Evolutionary conservation across 2,113 vertebrate genomes (phyloP).

Genomic region (Cryptoleucopteryx plumbea): DNA sequence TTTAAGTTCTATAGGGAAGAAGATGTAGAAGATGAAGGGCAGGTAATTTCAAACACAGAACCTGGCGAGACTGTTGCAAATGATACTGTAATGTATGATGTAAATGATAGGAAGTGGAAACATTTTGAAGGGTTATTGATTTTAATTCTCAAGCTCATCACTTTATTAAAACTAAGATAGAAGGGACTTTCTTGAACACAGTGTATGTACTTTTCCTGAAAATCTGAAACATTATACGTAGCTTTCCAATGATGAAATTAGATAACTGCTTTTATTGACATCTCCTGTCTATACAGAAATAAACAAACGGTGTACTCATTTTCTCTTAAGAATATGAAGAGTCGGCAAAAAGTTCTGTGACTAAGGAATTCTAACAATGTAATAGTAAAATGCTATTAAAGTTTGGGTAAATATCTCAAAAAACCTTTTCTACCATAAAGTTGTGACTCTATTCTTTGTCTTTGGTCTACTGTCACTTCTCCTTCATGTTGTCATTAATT

Average conservation of each 20-base stretch:
- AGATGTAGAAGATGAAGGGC: not conserved
- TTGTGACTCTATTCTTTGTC: not conserved
- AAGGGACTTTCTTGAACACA: not conserved
- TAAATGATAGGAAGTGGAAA: not conserved
- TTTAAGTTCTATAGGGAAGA: not conserved
- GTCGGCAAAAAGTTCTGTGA: not conserved
- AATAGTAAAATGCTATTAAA: not conserved
- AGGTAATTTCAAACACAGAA: not conserved
- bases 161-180: not conserved
- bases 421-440: not conserved
- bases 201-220: not conserved
- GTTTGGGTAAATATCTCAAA: not conserved
- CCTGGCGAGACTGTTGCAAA: not conserved
- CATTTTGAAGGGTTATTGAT: not conserved
- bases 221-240: not conserved
- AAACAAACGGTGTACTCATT: not conserved
- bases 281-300: not conserved
- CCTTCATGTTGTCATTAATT: not conserved
- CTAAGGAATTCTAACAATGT: not conserved
- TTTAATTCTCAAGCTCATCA: not conserved
- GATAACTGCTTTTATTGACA: not conserved
- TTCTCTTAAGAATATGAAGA: not conserved
- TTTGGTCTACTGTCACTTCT: not conserved
- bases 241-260: not conserved
- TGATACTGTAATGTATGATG: not conserved